Percentiles rank a stretch among this genome's conserved stretches.
Evolutionary conservation across 2,888 invertebrate species (phyloP).

Genomic region (Sisyra nigra): DNA sequence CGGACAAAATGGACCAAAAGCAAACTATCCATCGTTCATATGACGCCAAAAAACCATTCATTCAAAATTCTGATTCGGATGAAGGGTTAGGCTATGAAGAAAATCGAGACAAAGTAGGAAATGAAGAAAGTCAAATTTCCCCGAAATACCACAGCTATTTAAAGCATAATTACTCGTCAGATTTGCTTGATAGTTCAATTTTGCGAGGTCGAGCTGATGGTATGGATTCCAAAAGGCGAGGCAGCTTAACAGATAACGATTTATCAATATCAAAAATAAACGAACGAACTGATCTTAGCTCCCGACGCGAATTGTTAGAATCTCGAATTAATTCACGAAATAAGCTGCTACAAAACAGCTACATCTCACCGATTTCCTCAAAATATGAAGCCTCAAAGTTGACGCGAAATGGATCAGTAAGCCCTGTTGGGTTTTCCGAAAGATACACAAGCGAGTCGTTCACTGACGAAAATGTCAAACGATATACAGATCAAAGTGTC

Average conservation of each 20-base stretch:
- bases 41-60: conserved; percentile 27
- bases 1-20: conserved; percentile 23
- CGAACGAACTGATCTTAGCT: conserved; percentile 43
- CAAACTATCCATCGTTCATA: conserved; percentile 36
- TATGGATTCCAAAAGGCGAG: conserved; percentile 42
- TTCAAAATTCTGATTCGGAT: conserved; percentile 56
- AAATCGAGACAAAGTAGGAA: conserved; percentile 12
- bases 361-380: conserved; percentile 13
- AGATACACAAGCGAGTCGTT: conserved; percentile 34
- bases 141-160: conserved; percentile 37
- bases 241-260: conserved; percentile 23
- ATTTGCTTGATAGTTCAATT: conserved; percentile 28
- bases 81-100: conserved; percentile 65
- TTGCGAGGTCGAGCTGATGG: conserved; percentile 47
- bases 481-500: conserved; percentile 13
- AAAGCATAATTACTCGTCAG: conserved; percentile 20
- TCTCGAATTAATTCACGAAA: conserved; percentile 53
- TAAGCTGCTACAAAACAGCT: conserved; percentile 28
- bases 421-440: conserved; percentile 35
- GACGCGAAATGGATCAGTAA: conserved; percentile 29
- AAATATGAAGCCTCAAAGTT: conserved; percentile 34
- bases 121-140: conserved; percentile 40
- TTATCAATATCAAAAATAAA: conserved; percentile 13
- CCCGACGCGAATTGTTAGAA: conserved; percentile 56
- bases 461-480: conserved; percentile 29